Conservation (phyloP, 2,113 vertebrate species). For the Glaucidium brasilianum region DNA sequence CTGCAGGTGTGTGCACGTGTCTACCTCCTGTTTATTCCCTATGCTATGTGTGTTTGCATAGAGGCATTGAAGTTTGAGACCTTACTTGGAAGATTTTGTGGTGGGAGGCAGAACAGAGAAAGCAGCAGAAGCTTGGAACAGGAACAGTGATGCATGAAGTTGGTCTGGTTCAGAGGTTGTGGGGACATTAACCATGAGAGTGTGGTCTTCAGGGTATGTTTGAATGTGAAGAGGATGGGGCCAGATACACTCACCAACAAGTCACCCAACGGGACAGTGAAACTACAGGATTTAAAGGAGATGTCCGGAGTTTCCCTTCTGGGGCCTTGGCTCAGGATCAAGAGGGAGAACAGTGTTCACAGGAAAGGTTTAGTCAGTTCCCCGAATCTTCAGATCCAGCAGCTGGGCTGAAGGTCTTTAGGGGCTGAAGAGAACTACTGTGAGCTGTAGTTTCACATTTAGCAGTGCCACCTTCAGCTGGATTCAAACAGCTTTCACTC, state of each 20-base stretch:
- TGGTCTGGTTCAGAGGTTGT: background rate
- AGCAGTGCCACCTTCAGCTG: background rate
- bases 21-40: too few species aligned
- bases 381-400: rapidly evolving
- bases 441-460: background rate
- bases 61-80: background rate
- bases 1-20: too few species aligned
- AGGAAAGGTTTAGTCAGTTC: background rate
- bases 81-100: background rate
- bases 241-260: background rate
- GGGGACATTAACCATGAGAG: background rate
- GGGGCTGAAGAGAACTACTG: background rate
- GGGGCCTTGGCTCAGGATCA: background rate
- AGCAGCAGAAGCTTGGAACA: background rate
- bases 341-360: background rate
- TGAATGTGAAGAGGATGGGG: background rate
- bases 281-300: background rate
- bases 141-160: background rate
- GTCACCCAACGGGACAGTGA: too few species aligned
- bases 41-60: too few species aligned
- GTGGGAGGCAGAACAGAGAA: background rate
- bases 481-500: background rate
- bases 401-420: background rate
- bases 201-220: background rate
- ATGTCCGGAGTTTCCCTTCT: background rate